Evolutionary conservation across 2,797 vertebrate species (phyloP).

Genomic region (Cirrhinus mrigala): DNA sequence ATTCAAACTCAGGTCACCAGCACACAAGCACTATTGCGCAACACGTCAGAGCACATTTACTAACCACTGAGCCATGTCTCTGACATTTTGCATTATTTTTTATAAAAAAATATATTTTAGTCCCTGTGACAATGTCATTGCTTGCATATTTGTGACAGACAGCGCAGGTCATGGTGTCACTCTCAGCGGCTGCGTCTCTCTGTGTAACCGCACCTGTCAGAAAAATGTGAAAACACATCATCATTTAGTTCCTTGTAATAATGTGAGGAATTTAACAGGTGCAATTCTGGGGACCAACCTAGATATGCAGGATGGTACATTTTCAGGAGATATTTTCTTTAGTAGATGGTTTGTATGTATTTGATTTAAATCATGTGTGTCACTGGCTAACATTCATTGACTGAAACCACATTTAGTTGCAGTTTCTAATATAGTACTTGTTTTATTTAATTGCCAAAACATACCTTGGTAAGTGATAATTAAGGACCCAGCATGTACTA

Average conservation of each 20-base stretch:
- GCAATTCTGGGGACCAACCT: neutral
- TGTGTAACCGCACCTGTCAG: neutral
- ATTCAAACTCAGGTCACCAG: neutral
- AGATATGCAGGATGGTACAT: neutral
- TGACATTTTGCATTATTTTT: constrained; percentile 12
- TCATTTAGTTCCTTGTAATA: neutral
- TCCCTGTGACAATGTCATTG: constrained; percentile 21
- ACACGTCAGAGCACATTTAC: constrained; percentile 18
- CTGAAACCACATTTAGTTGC: neutral
- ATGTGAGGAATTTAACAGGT: neutral
- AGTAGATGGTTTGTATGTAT: neutral
- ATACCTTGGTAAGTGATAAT: neutral
- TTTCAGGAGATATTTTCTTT: neutral
- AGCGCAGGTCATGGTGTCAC: constrained; percentile 9
- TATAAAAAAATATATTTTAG: neutral
- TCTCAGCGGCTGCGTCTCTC: neutral
- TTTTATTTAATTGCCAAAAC: neutral
- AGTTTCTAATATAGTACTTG: neutral
- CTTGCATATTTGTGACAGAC: constrained; percentile 11
- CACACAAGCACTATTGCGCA: constrained; percentile 11
- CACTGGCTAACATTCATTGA: neutral
- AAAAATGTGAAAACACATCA: neutral
- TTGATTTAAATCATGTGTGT: neutral
- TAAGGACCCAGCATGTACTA: neutral
- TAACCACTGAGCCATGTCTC: constrained; percentile 1